Conservation (phyloP, 1,140 invertebrate genomes). For the Metaphire vulgaris region DNA sequence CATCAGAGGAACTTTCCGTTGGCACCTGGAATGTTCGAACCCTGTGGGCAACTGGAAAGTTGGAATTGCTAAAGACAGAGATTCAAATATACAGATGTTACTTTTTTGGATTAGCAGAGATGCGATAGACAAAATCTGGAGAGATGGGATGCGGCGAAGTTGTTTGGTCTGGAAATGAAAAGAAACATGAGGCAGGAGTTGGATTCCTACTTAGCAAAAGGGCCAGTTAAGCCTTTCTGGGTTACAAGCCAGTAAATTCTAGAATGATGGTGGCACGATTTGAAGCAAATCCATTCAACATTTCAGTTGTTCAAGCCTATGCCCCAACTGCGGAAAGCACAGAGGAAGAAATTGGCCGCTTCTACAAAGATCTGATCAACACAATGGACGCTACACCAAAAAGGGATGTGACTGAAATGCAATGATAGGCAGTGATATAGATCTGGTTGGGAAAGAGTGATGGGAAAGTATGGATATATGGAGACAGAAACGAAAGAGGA, state of each 20-base stretch:
- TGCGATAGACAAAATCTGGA: too few relatives aligned
- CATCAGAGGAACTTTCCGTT: too few relatives aligned
- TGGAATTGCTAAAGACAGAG: too few relatives aligned
- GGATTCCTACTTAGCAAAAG: neutral
- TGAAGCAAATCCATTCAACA: neutral
- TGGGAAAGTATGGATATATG: too few relatives aligned
- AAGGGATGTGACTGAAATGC: neutral
- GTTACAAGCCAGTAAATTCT: neutral
- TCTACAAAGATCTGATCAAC: neutral
- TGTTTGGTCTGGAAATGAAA: neutral
- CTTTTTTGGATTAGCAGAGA: too few relatives aligned
- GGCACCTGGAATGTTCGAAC: too few relatives aligned
- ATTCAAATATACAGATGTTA: too few relatives aligned
- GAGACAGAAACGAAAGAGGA: too few relatives aligned
- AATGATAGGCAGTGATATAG: neutral
- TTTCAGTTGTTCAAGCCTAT: neutral
- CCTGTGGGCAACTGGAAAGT: too few relatives aligned
- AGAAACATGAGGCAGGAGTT: neutral
- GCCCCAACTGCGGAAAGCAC: neutral
- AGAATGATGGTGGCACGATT: neutral
- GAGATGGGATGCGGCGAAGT: neutral
- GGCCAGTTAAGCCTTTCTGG: neutral
- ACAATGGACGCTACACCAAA: neutral
- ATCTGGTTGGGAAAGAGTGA: too few relatives aligned
- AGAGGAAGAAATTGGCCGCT: neutral